Conservation (phyloP, 1,140 invertebrate genomes). For the Drosophila kanapiae region DNA sequence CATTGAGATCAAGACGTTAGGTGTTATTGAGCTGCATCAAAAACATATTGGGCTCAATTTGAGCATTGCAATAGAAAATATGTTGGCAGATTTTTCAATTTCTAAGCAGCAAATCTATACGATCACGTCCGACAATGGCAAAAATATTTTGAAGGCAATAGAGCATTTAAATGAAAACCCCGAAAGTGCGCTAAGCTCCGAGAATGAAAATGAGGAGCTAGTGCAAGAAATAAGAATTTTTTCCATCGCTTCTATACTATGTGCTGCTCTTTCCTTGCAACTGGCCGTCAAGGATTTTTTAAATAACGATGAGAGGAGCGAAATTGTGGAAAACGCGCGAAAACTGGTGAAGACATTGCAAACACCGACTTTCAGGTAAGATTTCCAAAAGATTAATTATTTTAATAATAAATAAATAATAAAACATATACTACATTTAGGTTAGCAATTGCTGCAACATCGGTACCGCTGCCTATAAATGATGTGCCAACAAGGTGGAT, state of each 20-base stretch:
- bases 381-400: neutral
- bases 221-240: slow-evolving; percentile 8
- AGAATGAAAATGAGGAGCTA: slow-evolving; percentile 4
- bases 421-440: slow-evolving; percentile 11
- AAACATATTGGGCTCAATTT: no score
- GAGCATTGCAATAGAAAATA: no score
- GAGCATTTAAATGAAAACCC: no score
- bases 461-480: slow-evolving; percentile 14
- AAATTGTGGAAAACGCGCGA: slow-evolving; percentile 9
- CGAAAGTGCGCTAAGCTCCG: neutral
- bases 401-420: slow-evolving; percentile 3
- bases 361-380: slow-evolving; percentile 15
- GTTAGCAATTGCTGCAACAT: slow-evolving; percentile 1
- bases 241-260: slow-evolving; percentile 15
- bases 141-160: no score
- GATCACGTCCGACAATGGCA: no score
- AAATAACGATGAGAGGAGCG: slow-evolving; percentile 9
- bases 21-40: slow-evolving; percentile 14
- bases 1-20: slow-evolving; percentile 11
- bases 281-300: slow-evolving; percentile 16
- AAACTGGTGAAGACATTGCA: slow-evolving; percentile 18
- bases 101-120: no score
- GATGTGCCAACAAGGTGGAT: slow-evolving; percentile 14
- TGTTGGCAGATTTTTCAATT: no score
- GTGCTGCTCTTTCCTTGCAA: slow-evolving; percentile 23